Percentiles rank a stretch among this genome's conserved stretches.
These are phyloP conservation scores for Dysidea cf. avara DNA, from an alignment of 37 sponge, comb jelly and placozoan genomes.

Conservation along the genomic window DNA sequence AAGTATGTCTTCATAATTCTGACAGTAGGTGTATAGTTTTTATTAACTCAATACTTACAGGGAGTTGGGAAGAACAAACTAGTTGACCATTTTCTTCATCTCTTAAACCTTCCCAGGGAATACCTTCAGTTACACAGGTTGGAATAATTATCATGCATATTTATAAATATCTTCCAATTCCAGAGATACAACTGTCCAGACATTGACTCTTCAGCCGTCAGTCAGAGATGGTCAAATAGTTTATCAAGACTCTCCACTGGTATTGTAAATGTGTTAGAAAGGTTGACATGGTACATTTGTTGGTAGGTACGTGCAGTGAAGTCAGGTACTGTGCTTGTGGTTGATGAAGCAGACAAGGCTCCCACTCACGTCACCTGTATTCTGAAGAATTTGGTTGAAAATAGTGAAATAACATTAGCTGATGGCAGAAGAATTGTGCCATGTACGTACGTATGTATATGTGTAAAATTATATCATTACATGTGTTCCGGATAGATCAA, in stretches of 20 bases:
- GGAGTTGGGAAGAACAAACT: constrained; percentile 98
- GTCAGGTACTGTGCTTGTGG: constrained; percentile 77
- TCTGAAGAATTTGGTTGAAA: constrained; percentile 79
- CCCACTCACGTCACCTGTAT: constrained; percentile 90
- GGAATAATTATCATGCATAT: too few relatives aligned
- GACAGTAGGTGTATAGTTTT: too few relatives aligned
- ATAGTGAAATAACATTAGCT: constrained; percentile 75
- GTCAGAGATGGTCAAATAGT: constrained; percentile 70
- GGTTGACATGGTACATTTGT: not conserved
- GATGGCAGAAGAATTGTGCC: constrained; percentile 88
- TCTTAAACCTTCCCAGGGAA: constrained; percentile 80
- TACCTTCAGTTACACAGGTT: constrained; percentile 92
- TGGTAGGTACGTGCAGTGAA: constrained; percentile 74
- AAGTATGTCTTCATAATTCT: constrained; percentile 9
- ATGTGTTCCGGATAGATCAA: too few relatives aligned
- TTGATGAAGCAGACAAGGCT: constrained; percentile 96
- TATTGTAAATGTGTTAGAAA: not conserved
- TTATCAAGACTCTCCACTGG: constrained; percentile 88
- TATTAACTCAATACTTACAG: too few relatives aligned
- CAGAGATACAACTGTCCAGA: constrained; percentile 88
- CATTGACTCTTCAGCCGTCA: constrained; percentile 81
- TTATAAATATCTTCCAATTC: not conserved
- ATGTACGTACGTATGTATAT: not conserved
- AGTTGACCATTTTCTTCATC: constrained; percentile 78
- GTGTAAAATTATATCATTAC: too few relatives aligned